Conservation (phyloP, 2,888 invertebrate genomes). For the Sminthurides aquaticus region DNA sequence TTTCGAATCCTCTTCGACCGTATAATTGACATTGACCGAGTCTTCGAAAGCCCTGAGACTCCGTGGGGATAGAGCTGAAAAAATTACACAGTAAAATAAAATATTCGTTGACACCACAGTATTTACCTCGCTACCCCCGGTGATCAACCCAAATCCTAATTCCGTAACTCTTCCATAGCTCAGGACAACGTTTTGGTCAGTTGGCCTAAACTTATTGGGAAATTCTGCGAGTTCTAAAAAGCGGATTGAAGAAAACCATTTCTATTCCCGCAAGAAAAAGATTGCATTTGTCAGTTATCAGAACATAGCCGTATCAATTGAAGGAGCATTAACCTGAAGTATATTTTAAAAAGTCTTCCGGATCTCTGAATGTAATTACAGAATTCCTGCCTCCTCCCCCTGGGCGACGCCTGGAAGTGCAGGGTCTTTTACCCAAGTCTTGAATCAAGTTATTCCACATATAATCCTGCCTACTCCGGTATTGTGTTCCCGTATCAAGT, state of each 20-base stretch:
- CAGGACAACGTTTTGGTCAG: too few species aligned
- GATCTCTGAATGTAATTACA: slow-evolving; percentile 15
- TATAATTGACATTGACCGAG: background rate
- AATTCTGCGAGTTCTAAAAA: too few species aligned
- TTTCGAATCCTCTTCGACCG: background rate
- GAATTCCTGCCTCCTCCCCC: slow-evolving; percentile 9
- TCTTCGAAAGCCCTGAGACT: background rate
- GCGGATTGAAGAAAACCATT: too few species aligned
- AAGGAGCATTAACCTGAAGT: slow-evolving; percentile 6
- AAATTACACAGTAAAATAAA: too few species aligned
- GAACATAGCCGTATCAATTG: background rate
- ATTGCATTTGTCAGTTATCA: background rate
- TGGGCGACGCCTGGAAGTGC: slow-evolving; percentile 7
- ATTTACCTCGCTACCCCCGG: too few species aligned
- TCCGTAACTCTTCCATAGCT: too few species aligned
- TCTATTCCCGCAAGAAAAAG: too few species aligned
- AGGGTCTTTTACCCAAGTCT: slow-evolving; percentile 16
- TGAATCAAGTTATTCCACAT: slow-evolving; percentile 31
- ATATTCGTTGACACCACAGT: too few species aligned
- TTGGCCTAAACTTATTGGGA: too few species aligned
- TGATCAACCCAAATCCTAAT: too few species aligned
- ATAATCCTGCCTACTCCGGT: slow-evolving; percentile 26
- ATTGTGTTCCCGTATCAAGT: slow-evolving; percentile 17
- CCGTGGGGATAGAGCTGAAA: background rate
- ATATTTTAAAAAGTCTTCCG: slow-evolving; percentile 19